A percentile compares a stretch with the other conserved stretches of the same genome.
These are phyloP conservation scores for honey bee (Apis mellifera) DNA, from an alignment of 1,140 invertebrate genomes.

Conservation along the genomic window Amel_HAv3.1 CM009935.2:10041001-10041500, in stretches of 20 bases:
- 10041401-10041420: neutral
- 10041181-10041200: slow-evolving; percentile 60
- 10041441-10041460: slow-evolving; percentile 67
- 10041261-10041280: slow-evolving; percentile 34
- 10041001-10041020: slow-evolving; percentile 65
- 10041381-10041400: too few relatives aligned
- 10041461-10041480: slow-evolving; percentile 73
- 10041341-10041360: too few relatives aligned
- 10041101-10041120: slow-evolving; percentile 69
- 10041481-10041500: slow-evolving; percentile 66
- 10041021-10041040: slow-evolving; percentile 67
- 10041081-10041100: slow-evolving; percentile 70
- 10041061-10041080: slow-evolving; percentile 61
- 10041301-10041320: too few relatives aligned
- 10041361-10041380: neutral
- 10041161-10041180: slow-evolving; percentile 70
- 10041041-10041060: slow-evolving; percentile 64
- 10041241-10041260: slow-evolving; percentile 56
- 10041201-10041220: slow-evolving; percentile 71
- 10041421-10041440: slow-evolving; percentile 68
- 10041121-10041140: slow-evolving; percentile 55
- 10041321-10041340: too few relatives aligned
- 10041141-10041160: slow-evolving; percentile 45
- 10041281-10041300: neutral
- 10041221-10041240: slow-evolving; percentile 52